Conservation (phyloP, 2,888 invertebrate genomes). For the Luperina nickerlii region DNA sequence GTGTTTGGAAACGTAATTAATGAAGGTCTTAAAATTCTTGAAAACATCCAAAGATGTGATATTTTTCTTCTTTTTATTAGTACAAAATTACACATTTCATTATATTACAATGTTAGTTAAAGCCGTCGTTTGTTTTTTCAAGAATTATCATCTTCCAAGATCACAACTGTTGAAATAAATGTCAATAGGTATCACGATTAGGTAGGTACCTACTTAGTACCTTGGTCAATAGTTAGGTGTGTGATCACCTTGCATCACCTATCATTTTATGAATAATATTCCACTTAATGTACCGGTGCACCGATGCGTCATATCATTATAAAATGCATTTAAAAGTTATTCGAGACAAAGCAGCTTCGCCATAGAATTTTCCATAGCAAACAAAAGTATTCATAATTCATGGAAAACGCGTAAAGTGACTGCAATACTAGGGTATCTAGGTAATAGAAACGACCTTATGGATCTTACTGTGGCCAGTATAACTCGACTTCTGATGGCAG, state of each 20-base stretch:
- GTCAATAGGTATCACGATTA: not conserved
- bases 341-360: constrained; percentile 23
- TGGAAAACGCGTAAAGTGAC: constrained; percentile 33
- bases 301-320: constrained; percentile 25
- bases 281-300: constrained; percentile 30
- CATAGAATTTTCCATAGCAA: constrained; percentile 46
- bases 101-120: not conserved
- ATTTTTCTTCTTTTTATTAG: not conserved
- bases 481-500: not conserved
- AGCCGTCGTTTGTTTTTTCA: not conserved
- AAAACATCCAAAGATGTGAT: not conserved
- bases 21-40: not conserved
- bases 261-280: constrained; percentile 35
- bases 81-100: not conserved
- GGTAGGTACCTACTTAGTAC: not conserved
- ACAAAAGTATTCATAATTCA: constrained; percentile 44
- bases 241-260: constrained; percentile 1
- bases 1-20: not conserved
- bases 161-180: constrained; percentile 1
- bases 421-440: constrained; percentile 15
- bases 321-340: constrained; percentile 41
- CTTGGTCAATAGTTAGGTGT: constrained; percentile 7
- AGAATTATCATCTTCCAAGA: not conserved
- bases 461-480: constrained; percentile 17
- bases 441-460: constrained; percentile 24